A percentile compares a stretch with the other conserved stretches of the same genome.
Conservation (phyloP, 2,113 vertebrate genomes). For the Bambusicola thoracicus region DNA sequence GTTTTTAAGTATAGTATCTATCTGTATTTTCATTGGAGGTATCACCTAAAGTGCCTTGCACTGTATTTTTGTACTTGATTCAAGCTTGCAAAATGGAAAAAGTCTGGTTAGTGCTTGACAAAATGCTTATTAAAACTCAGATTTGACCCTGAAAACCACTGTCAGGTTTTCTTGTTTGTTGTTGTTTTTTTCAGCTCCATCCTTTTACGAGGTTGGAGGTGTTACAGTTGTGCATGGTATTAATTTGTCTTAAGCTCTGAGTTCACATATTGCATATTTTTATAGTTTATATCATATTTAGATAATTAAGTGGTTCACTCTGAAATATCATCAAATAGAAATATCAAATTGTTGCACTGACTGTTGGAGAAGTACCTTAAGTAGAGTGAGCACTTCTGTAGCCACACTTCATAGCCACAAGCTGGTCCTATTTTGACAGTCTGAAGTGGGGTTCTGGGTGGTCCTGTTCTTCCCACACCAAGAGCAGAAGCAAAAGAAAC, state of each 20-base stretch:
- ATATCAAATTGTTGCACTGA: neutral
- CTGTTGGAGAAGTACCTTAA: neutral
- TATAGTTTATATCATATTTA: neutral
- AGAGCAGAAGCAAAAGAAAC: neutral
- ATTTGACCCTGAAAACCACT: neutral
- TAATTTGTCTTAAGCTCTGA: neutral
- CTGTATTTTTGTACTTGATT: neutral
- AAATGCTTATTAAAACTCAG: neutral
- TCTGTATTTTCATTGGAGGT: neutral
- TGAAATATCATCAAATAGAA: neutral
- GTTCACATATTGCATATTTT: neutral
- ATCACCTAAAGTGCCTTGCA: neutral
- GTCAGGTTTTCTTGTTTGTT: neutral
- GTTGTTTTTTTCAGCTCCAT: neutral
- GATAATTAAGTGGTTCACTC: neutral
- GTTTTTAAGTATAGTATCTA: neutral
- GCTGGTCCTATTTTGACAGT: neutral
- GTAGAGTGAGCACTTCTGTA: neutral
- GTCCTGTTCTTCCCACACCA: neutral
- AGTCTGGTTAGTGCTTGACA: neutral
- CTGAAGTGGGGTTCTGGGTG: neutral
- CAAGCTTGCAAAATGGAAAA: neutral
- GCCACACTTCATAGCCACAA: neutral
- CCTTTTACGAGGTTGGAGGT: neutral
- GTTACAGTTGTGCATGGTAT: neutral